Base-by-base conservation (phyloP, 2,888 invertebrate genomes). In the Minunthozetes semirufus region DNA sequence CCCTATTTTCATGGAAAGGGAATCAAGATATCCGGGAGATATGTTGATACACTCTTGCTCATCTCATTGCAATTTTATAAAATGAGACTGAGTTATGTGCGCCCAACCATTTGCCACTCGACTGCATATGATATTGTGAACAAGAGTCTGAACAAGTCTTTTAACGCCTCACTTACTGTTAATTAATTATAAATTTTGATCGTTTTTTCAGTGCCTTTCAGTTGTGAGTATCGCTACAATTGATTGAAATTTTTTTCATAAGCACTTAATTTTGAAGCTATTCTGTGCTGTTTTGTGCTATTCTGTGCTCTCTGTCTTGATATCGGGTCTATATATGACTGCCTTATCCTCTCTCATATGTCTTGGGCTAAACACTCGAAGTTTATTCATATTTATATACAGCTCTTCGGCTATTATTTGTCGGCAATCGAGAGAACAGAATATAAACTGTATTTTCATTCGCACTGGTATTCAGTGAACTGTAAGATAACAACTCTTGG, bases 371-470 rank as follows among this genome's bases (percentile, higher is more conserved):
- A 11, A 59, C 27, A 59, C 15, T 13, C 29, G 59, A 59, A 59
- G 59, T 59, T 27, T 59, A 42, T 59, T 27, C 59, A 59, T 59
- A 59, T 59, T 59, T 59, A 59, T 59, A 42, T 42, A 42, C 42
- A 42, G 42, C 42, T 42, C 42, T 42, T 42, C 59, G 59, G 56
- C 59, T 59, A 59, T 59, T 27, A 59, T 29, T 29, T 59, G 29
- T 15, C 25, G 25, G 59, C 13, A 25, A 27, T 15, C 42, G 42
- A 42, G 13, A 42, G 8, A 4, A 42, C 11, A 42, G 29, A 59
- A 29, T 22, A 19, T 9, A 19, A 17, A 59, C 59, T 59, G 59
- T 59, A 59, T 59, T 59, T 59, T 50, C 59, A 29, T 59, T 59
- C 59, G 25, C 56, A 59, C 33, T 33, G 59, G 22, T 29, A 59